Base-by-base conservation (phyloP, 1,140 invertebrate genomes). In the Penaeus indicus region DNA sequence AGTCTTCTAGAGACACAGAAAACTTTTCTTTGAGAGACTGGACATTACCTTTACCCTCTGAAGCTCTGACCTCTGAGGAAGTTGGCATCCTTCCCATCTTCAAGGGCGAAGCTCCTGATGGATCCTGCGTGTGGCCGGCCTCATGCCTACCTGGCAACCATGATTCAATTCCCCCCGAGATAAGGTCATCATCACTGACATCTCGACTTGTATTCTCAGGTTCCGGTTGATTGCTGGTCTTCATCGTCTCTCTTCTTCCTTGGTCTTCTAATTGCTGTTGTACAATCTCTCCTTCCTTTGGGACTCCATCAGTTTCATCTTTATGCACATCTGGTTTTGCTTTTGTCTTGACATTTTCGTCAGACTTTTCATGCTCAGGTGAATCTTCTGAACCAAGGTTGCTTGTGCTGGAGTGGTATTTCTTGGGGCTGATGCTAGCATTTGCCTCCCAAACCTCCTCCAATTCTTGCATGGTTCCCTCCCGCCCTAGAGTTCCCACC, bases 371-470 rank as follows among this genome's bases (percentile, higher is more conserved):
- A 62, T 77, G 25, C n/a, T 82, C 42, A 25, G 63, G 47, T 13
- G 62, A 19, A 27, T 88, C 81, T 77, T 47, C 61, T 10, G 69
- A 60, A 10, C 67, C 64, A 19, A 47, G 77, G 25, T 18, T 64
- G 25, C 79, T 82, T 42, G 72, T 84, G 3, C 61, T 67, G 19
- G 67, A 82, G 54, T 32, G 4, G 42, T 61, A 88, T 67, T 77
- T 54, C 64, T 78, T 84, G 1, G 72, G 42, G 32, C 25, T 81
- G 32, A 62, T 78, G n/a, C 79, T 83, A 21, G 87, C 64, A 83
- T 88, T 88, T 67, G 87, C 81, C 64, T 88, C 87, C 87, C 87
- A 88, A n/a, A 88, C 21, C 61, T 88, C 87, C 72, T 88, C 87
- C 54, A 84, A 22, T 32, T 88, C 87, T 22, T 88, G 87, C 87